A percentile compares a stretch with the other conserved stretches of the same genome.
These are phyloP conservation scores for Taxidea taxus DNA, from an alignment of 2,113 vertebrate genomes.

Conservation along the genomic window DNA sequence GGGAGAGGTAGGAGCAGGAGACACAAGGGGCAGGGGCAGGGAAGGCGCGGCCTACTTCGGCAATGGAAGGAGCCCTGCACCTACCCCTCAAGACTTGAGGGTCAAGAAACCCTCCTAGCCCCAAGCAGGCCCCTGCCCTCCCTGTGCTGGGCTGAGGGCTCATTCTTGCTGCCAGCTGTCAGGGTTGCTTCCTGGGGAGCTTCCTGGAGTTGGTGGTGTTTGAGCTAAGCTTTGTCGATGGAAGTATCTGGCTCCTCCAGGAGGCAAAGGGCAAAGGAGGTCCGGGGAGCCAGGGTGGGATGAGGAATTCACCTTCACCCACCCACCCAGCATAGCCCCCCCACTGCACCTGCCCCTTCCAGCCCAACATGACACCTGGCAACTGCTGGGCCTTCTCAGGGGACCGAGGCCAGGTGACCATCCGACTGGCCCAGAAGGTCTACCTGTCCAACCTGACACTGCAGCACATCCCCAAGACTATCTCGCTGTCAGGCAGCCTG, in stretches of 20 bases:
- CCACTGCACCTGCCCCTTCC: background rate
- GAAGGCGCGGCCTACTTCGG: background rate
- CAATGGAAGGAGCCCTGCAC: background rate
- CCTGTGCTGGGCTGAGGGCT: background rate
- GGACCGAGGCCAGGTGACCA: conserved; percentile 72
- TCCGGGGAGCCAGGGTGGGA: background rate
- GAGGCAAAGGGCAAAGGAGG: background rate
- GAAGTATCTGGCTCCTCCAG: background rate
- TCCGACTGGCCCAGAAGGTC: conserved; percentile 73
- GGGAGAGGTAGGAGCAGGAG: background rate
- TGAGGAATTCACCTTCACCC: no score
- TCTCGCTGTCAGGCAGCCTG: conserved; percentile 69
- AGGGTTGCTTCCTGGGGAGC: background rate
- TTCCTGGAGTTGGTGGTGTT: background rate
- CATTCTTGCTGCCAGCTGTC: background rate
- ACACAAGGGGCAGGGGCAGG: background rate
- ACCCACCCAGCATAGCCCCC: background rate
- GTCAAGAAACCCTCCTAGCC: background rate
- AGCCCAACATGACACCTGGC: conserved; percentile 74
- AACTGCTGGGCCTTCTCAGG: conserved; percentile 75
- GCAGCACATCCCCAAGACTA: conserved; percentile 75
- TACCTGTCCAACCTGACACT: conserved; percentile 69
- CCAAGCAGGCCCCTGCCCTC: background rate
- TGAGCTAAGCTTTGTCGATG: background rate
- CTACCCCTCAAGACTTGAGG: background rate